Base-by-base conservation (phyloP, 2,888 invertebrate species). In the Heteromyza rotundicornis region DNA sequence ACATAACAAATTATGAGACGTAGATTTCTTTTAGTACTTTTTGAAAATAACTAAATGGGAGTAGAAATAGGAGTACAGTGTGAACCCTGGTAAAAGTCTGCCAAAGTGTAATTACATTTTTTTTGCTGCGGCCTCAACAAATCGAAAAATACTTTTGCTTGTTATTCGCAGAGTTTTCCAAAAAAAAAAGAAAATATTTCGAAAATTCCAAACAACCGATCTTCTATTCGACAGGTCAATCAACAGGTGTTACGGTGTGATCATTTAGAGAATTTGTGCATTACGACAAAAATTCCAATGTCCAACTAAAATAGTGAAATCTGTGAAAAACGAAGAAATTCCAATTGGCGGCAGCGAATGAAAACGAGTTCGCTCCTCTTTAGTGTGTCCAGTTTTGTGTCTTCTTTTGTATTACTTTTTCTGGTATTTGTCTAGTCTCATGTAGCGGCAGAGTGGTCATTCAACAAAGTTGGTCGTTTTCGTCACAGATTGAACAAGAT, bases 271-370 rank as follows among this genome's bases (percentile, higher is more conserved):
- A 32, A 8, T 32, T 32, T 32, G 32, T 12, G 32, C 32, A 8
- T 32, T 32, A n/a, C 12, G 32, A 32, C 7, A 8, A 12, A 32
- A 32, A 32, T 32, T 32, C n/a, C n/a, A n/a, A n/a, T n/a, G n/a
- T n/a, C n/a, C n/a, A n/a, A n/a, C n/a, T n/a, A n/a, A n/a, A n/a
- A n/a, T n/a, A n/a, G n/a, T n/a, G n/a, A n/a, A n/a, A n/a, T n/a
- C 7, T 32, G 12, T n/a, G 32, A 32, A 40, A 35, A 49, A 49
- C 32, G 20, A 55, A 49, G 32, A 44, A 59, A 59, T 59, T 40
- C 52, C 52, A 32, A 8, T 32, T 32, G 32, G 32, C 12, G 32
- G 32, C n/a, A 32, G 7, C 5, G 5, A 32, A 12, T 32, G 32
- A 32, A 32, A 32, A 32, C 32, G 12, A 32, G 32, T 12, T 32